Percentiles rank a stretch among this genome's conserved stretches.
These are phyloP conservation scores for Anthoscopus minutus DNA, from an alignment of 2,113 vertebrate genomes.

Conservation along the genomic window DNA sequence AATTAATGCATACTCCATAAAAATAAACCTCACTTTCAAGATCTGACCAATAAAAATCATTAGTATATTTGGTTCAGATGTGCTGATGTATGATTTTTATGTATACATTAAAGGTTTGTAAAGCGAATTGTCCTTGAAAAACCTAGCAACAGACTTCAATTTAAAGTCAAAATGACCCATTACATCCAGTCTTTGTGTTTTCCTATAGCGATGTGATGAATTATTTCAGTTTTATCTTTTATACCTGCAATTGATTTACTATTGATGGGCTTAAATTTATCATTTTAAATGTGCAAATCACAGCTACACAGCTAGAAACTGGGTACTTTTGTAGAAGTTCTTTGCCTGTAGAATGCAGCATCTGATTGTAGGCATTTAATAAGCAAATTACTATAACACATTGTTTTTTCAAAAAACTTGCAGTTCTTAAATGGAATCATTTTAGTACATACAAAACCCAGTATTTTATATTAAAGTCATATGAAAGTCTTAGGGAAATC, in stretches of 20 bases:
- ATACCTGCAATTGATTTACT: constrained; percentile 71
- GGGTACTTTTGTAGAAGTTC: constrained; percentile 49
- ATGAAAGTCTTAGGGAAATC: constrained; percentile 10
- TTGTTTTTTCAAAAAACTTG: constrained; percentile 61
- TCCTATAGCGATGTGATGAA: constrained; percentile 49
- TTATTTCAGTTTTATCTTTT: constrained; percentile 71
- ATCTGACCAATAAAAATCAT: constrained; percentile 92
- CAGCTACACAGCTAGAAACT: constrained; percentile 42
- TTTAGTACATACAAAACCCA: constrained; percentile 26
- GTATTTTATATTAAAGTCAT: constrained; percentile 22
- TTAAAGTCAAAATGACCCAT: constrained; percentile 43
- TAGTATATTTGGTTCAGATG: constrained; percentile 87
- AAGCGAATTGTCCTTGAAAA: constrained; percentile 59
- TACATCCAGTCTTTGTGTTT: constrained; percentile 41
- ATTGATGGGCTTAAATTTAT: constrained; percentile 67
- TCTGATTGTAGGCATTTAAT: constrained; percentile 41
- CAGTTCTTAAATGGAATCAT: constrained; percentile 54
- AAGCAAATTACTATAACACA: constrained; percentile 51
- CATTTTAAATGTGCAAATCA: constrained; percentile 62
- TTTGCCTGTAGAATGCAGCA: constrained; percentile 39
- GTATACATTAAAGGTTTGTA: constrained; percentile 65
- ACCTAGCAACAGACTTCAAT: constrained; percentile 57
- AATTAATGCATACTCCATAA: constrained; percentile 93
- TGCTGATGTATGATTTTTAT: constrained; percentile 77
- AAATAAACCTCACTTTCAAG: constrained; percentile 96